Evolutionary conservation across 2,888 invertebrate genomes (phyloP), one percentile per base, ranked within the genome.

Genomic region (Melanchra persicariae): DNA sequence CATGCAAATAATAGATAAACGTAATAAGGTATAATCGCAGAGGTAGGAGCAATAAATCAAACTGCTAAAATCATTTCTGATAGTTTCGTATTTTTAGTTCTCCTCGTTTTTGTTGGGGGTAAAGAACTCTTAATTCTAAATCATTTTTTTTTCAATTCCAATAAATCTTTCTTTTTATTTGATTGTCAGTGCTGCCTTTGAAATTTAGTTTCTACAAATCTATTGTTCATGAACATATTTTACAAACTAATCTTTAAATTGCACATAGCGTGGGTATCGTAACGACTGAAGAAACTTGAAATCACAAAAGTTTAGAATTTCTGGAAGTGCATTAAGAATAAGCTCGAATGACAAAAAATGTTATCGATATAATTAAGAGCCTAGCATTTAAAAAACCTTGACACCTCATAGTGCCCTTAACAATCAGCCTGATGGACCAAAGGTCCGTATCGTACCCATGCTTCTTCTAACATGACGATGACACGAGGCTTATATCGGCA

Each of bases 131-230:
- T 49, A 49, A 40, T 40, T 68, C n/a, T 40, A 37, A 67, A 67
- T 67, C 68, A 69, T 67, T 68, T 12, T 24, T n/a, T 43, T 15
- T 15, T 40, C 40, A 40, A 30, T 30, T 54, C 19, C 9, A 45
- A 51, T 8, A 51, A 47, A n/a, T 51, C 1, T 22, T 52, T 9
- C 4, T 15, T 37, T 49, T 51, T 52, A 30, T n/a, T 15, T 26
- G 22, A 7, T 5, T 24, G 1, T 12, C 12, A 17, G 22, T 66
- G 37, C 49, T 40, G 15, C 37, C 26, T 67, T 49, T n/a, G 9
- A 19, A 51, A 22, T 40, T 37, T 24, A n/a, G 19, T 8, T 24
- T 2, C 37, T n/a, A 40, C 49, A 10, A 22, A 22, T 1, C 3
- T 17, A 17, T 43, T 17, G 43, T 17, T 43, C 43, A 17, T 43